Conservation (phyloP, 2,888 invertebrate genomes). For the Platerodrilus igneus region DNA sequence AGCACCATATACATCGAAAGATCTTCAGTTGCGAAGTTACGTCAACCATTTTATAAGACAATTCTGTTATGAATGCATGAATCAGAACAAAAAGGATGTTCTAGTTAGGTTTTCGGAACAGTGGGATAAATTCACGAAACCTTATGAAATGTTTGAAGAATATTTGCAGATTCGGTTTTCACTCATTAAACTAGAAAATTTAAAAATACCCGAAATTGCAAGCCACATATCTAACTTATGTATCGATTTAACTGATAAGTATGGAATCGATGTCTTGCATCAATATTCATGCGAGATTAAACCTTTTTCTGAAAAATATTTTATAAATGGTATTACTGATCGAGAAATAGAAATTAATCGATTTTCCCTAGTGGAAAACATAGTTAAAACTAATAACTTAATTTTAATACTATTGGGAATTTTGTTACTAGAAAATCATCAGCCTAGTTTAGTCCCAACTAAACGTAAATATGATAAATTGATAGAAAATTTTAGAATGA, state of each 20-base stretch:
- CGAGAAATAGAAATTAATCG: too few species aligned
- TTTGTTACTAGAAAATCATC: slow-evolving; percentile 9
- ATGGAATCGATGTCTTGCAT: background rate
- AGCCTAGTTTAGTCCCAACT: background rate
- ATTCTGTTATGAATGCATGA: too few species aligned
- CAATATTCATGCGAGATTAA: too few species aligned
- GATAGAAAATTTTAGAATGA: too few species aligned
- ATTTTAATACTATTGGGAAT: slow-evolving; percentile 8
- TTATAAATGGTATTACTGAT: background rate
- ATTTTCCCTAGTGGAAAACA: slow-evolving; percentile 5
- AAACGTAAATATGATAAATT: slow-evolving; percentile 2
- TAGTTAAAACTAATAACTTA: background rate
- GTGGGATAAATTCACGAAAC: slow-evolving; percentile 9
- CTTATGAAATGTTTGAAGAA: slow-evolving; percentile 8
- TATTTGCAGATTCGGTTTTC: slow-evolving; percentile 12
- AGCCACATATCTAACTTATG: background rate
- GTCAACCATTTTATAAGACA: too few species aligned
- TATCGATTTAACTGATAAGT: background rate
- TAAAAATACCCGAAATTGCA: slow-evolving; percentile 1
- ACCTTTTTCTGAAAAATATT: too few species aligned
- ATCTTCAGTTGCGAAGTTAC: too few species aligned
- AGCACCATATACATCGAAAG: too few species aligned
- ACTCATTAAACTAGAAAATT: slow-evolving; percentile 6
- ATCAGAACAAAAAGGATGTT: too few species aligned
- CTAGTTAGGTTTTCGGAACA: slow-evolving; percentile 1